Evolutionary conservation across 1,140 invertebrate genomes (phyloP).

Genomic region (Anoplophora glabripennis): DNA sequence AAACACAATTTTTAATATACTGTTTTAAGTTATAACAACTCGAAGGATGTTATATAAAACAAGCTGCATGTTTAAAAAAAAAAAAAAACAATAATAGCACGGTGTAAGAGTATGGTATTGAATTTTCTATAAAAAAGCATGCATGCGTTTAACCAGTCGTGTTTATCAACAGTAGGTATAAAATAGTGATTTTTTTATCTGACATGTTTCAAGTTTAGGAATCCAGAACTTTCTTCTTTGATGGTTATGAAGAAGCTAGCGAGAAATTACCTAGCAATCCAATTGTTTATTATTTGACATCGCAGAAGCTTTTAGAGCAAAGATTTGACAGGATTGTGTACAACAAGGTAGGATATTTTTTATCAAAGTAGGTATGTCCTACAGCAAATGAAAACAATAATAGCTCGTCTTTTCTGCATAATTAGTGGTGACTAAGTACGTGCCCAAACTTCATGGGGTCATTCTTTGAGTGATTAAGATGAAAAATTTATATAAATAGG

Average conservation of each 20-base stretch:
- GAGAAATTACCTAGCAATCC: conserved; percentile 56
- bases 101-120: too few species aligned
- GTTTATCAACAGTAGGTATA: background rate
- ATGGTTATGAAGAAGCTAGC: conserved; percentile 54
- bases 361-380: background rate
- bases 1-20: too few species aligned
- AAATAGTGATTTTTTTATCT: conserved; percentile 50
- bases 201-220: conserved; percentile 40
- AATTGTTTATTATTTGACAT: conserved; percentile 56
- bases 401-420: background rate
- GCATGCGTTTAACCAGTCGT: background rate
- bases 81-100: too few species aligned
- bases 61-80: too few species aligned
- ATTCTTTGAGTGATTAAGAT: background rate
- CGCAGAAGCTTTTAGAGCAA: conserved; percentile 74
- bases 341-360: conserved; percentile 58
- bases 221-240: conserved; percentile 58
- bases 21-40: too few species aligned
- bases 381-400: background rate
- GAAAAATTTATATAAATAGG: background rate
- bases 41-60: too few species aligned
- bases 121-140: background rate
- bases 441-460: background rate
- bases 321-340: conserved; percentile 88
- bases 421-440: background rate